Percentiles rank a stretch among this genome's conserved stretches.
Conservation (phyloP, 1,140 invertebrate species). For the Drosophila murphyi region DNA sequence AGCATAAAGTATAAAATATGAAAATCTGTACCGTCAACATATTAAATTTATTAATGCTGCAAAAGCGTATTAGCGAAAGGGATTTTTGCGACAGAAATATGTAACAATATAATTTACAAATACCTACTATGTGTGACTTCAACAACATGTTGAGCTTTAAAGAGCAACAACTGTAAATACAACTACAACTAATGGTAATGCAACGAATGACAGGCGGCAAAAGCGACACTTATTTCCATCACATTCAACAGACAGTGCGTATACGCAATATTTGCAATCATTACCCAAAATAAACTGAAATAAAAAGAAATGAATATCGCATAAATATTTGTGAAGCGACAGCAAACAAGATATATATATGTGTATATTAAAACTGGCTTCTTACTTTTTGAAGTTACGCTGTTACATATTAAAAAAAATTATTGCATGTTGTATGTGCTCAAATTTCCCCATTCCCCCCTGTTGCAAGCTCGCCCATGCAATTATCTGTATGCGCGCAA, state of each 20-base stretch:
- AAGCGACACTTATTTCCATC: background rate
- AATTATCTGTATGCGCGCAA: conserved; percentile 83
- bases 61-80: conserved; percentile 33
- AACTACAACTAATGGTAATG: conserved; percentile 49
- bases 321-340: conserved; percentile 58
- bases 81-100: conserved; percentile 17
- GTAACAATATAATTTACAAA: background rate
- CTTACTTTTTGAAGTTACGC: conserved; percentile 19
- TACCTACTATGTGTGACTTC: conserved; percentile 20
- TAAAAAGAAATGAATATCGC: background rate
- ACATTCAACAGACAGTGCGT: conserved; percentile 37
- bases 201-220: conserved; percentile 10
- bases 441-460: conserved; percentile 20
- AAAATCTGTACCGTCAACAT: conserved; percentile 44
- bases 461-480: conserved; percentile 48
- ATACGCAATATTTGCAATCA: conserved; percentile 67
- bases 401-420: conserved; percentile 43
- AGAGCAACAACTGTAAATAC: conserved; percentile 65
- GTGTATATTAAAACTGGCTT: conserved; percentile 11
- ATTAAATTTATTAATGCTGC: conserved; percentile 39
- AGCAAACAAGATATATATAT: conserved; percentile 18
- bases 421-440: conserved; percentile 46
- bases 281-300: background rate
- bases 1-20: conserved; percentile 42
- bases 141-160: conserved; percentile 40